Evolutionary conservation across 2,888 invertebrate genomes (phyloP).

Genomic region (Diaprepes abbreviatus): DNA sequence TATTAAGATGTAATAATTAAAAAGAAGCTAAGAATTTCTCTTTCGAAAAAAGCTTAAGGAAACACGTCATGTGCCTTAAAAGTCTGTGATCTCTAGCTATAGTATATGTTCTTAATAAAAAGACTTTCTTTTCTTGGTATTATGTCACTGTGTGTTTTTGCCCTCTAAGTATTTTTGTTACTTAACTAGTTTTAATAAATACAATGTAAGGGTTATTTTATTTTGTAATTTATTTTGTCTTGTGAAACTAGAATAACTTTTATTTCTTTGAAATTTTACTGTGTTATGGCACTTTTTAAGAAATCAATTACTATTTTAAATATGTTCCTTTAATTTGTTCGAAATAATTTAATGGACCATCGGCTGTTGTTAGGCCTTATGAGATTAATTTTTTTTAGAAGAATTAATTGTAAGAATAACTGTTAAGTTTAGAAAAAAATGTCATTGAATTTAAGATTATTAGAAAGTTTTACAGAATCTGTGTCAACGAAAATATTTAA

Average conservation of each 20-base stretch:
- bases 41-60: slow-evolving; percentile 11
- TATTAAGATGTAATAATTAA: background rate
- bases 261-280: background rate
- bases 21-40: background rate
- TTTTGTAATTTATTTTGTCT: slow-evolving; percentile 12
- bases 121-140: slow-evolving; percentile 16
- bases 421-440: too few species aligned
- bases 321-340: background rate
- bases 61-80: slow-evolving; percentile 44
- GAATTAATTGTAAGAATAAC: too few species aligned
- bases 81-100: slow-evolving; percentile 60
- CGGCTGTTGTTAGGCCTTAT: too few species aligned
- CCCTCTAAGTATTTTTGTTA: slow-evolving; percentile 35
- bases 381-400: too few species aligned
- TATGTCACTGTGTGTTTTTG: slow-evolving; percentile 16
- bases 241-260: background rate
- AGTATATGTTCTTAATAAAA: slow-evolving; percentile 34
- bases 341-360: too few species aligned
- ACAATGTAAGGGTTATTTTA: background rate
- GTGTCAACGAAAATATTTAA: too few species aligned
- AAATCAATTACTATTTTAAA: slow-evolving; percentile 1
- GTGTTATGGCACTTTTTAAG: background rate
- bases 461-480: too few species aligned
- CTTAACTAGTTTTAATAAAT: slow-evolving; percentile 24
- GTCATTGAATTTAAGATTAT: too few species aligned